These are phyloP conservation scores for Apamea sordens DNA, from an alignment of 2,888 invertebrate genomes.

Conservation along the genomic window DNA sequence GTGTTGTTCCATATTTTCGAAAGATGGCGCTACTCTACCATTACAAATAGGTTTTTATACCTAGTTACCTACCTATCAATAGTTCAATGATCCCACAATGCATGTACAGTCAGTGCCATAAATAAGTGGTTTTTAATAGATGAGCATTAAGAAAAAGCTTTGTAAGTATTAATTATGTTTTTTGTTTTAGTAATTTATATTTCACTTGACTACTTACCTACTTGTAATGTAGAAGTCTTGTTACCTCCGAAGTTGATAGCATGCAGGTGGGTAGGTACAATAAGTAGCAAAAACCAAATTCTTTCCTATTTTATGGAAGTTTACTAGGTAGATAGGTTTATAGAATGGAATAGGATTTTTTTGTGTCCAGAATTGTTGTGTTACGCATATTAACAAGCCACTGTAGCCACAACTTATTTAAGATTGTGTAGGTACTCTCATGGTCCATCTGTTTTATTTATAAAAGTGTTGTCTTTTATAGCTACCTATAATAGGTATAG, in stretches of 20 bases:
- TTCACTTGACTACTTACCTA: conserved; percentile 13
- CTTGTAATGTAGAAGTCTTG: not conserved
- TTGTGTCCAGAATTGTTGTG: not conserved
- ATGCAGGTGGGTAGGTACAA: not conserved
- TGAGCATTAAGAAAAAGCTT: conserved; percentile 41
- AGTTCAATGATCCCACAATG: conserved; percentile 77
- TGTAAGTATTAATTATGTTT: conserved; percentile 17
- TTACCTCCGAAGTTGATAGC: not conserved
- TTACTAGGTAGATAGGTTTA: not conserved
- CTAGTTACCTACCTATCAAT: conserved; percentile 67
- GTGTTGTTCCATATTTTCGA: conserved; percentile 51
- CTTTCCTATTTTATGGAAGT: not conserved
- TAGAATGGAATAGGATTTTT: not conserved
- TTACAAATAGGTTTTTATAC: conserved; percentile 67
- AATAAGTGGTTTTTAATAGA: conserved; percentile 54
- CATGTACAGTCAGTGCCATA: conserved; percentile 64
- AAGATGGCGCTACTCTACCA: conserved; percentile 78
- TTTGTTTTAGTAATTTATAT: not conserved
- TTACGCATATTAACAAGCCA: not conserved
- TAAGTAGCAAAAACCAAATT: not conserved
- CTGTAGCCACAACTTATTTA: not conserved
- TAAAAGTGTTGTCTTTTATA: not conserved
- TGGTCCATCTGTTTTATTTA: not conserved
- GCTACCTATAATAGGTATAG: not conserved
- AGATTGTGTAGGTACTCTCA: not conserved